These are phyloP conservation scores for Rhea americana DNA, from an alignment of 2,113 vertebrate species.

Conservation along the genomic window DNA sequence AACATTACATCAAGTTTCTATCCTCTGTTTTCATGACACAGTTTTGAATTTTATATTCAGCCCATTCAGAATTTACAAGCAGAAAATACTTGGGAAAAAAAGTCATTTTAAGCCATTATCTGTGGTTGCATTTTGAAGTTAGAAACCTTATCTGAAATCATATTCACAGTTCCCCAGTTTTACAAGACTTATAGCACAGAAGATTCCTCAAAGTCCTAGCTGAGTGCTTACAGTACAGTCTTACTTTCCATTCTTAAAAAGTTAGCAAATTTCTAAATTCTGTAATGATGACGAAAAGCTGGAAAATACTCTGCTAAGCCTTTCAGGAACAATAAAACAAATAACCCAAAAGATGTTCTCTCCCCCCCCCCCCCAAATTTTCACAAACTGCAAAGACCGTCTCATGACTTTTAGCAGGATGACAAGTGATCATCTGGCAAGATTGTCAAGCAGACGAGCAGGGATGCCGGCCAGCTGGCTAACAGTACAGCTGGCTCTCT, in stretches of 20 bases:
- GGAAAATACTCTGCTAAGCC: neutral
- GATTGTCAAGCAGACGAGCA: neutral
- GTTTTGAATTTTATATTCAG: neutral
- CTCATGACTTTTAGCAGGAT: neutral
- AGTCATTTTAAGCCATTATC: neutral
- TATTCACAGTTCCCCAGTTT: neutral
- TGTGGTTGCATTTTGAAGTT: neutral
- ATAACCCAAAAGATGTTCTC: neutral
- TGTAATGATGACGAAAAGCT: neutral
- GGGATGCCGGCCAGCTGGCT: constrained; percentile 1
- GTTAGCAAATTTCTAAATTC: neutral
- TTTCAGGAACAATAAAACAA: neutral
- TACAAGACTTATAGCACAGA: neutral
- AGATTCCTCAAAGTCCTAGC: neutral
- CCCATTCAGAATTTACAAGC: neutral
- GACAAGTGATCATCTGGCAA: neutral
- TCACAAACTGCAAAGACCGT: neutral
- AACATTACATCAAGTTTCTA: neutral
- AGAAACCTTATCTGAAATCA: neutral
- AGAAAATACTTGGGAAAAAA: neutral
- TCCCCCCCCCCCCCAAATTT: rapidly evolving
- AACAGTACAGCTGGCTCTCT: neutral
- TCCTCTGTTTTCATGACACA: neutral
- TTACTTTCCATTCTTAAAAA: neutral
- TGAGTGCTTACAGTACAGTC: neutral